Evolutionary conservation across 2,113 vertebrate species (phyloP).

Genomic region (Arvicanthis niloticus): DNA sequence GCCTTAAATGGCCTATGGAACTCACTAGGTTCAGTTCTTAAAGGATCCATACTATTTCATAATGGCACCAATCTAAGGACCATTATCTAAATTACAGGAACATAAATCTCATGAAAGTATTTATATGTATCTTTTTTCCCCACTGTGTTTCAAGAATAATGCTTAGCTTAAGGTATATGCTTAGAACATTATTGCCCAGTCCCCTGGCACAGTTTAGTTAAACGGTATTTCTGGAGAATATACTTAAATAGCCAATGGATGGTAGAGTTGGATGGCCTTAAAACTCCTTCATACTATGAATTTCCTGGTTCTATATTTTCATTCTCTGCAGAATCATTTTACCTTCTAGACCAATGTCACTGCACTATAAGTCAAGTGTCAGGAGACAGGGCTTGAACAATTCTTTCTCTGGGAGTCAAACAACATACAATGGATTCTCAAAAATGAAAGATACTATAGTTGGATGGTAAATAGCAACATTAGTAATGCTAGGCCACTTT

Average conservation of each 20-base stretch:
- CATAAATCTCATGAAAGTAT: neutral
- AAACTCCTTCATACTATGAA: neutral
- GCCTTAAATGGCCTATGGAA: neutral
- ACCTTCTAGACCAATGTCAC: neutral
- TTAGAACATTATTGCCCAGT: neutral
- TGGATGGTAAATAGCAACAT: constrained; percentile 66
- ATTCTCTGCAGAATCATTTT: neutral
- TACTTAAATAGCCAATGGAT: neutral
- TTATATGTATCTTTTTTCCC: neutral
- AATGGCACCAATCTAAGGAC: neutral
- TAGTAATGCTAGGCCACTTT: constrained; percentile 71
- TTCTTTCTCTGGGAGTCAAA: neutral
- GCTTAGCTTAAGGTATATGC: neutral
- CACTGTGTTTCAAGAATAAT: neutral
- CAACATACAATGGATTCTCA: constrained; percentile 41
- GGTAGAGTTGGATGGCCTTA: neutral
- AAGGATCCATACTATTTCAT: neutral
- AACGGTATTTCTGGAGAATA: neutral
- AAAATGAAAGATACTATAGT: neutral
- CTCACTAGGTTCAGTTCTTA: no score
- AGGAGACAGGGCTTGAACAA: neutral
- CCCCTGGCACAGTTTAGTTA: neutral
- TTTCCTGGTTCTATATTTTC: neutral
- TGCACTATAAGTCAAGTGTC: neutral
- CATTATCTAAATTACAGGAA: neutral